Base-by-base conservation (phyloP, 2,888 invertebrate genomes). In the Dasypolia templi region DNA sequence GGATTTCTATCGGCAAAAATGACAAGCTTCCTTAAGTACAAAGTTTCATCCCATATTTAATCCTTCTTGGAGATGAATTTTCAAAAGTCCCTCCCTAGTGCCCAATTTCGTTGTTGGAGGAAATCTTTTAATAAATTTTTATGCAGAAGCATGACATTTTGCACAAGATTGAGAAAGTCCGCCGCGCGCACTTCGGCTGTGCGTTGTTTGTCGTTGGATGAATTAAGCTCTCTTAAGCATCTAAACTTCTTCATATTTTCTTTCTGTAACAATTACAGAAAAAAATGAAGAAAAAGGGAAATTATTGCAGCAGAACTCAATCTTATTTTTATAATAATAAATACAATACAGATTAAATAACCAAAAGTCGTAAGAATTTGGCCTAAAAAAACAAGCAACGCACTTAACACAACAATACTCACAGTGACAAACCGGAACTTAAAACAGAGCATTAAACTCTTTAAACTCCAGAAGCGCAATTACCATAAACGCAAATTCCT, bases 401-500 rank as follows among this genome's bases (percentile, higher is more conserved):
- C 0, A 9, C 9, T 22, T 22, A 22, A 44, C 32, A 61, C 14
- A 46, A 1, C 5, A 6, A 6, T 44, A 29, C 1, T 51, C 0
- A 22, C 2, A 39, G 5, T 6, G 44, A 17, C 7, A n/a, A 29
- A 65, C 32, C n/a, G 1, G 12, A 75, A 42, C 46, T 26, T 26
- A 35, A 29, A 7, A 49, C 58, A 42, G 14, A 55, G 9, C 12
- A 39, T 1, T 39, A 29, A n/a, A 62, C 3, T 42, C n/a, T 12
- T 29, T 17, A 68, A 75, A 69, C 39, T 56, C 22, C 58, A 62
- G 46, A 53, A 65, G 46, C 39, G 62, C 65, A 75, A 82, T 80
- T 84, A 86, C 56, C 35, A 58, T 71, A 77, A 78, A 72, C 78
- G 68, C 67, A 72, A 82, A 84, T 77, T 83, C 73, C 58, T 82